Evolutionary conservation across 2,113 vertebrate species (phyloP), one percentile per base, ranked within the genome.

Genomic region (Salminus brasiliensis): DNA sequence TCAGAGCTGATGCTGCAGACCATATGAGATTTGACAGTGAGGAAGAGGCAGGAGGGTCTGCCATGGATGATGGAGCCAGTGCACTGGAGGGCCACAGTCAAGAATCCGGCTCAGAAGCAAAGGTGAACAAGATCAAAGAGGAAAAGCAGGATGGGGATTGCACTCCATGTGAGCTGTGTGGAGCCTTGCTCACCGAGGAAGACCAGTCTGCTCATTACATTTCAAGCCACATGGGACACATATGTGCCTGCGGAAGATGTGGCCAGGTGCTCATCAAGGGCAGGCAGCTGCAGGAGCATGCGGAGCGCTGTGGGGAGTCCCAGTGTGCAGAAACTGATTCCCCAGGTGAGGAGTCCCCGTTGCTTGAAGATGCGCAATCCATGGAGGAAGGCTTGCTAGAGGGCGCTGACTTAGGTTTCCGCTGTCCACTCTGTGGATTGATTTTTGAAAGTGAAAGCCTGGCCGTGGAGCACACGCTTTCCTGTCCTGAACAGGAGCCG

Each of bases 221-320:
- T 84, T 95, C 98, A 86, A 95, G 93, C 87, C 98, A 99, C 89
- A 95, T 98, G 88, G 96, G 96, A 75, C 97, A 96, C 78, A 97
- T 99, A 82, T 99, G 98, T 13, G 98, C 98, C 0, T 99, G 98
- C 36, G 98, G 98, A 16, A 93, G 97, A 68, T 99, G 98, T 6
- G 98, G 98, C 75, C 97, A 96, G 85, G 96, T 99, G 76, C 93
- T 99, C 39, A 95, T 99, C 74, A 98, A 98, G 89, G 98, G 98
- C 27, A 94, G 96, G 57, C 97, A 97, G 88, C 91, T 99, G 23
- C 97, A 98, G 90, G 97, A 99, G 72, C 98, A 99, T 2, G 98
- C 98, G 0, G 94, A 99, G 83, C 94, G 94, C 39, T 99, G 97
- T 21, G 96, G 96, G 7, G 97, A 98, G 10, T 90, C 95, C 69